These are phyloP conservation scores for Monarcha castaneiventris DNA, from an alignment of 2,113 vertebrate genomes.

Conservation along the genomic window DNA sequence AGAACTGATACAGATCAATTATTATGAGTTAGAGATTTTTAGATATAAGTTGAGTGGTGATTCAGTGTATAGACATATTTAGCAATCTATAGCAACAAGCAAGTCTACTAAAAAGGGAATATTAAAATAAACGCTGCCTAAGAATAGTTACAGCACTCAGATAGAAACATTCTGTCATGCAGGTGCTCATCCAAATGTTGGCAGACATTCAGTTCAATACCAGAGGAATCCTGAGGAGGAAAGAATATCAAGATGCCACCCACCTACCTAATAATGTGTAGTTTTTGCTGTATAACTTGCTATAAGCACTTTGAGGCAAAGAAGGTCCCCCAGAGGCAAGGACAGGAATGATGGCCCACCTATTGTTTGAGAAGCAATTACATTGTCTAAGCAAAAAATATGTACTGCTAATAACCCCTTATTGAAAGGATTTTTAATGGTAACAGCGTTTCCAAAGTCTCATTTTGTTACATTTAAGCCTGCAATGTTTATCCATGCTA, in stretches of 20 bases:
- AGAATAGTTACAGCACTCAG: not conserved
- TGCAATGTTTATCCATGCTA: fast-evolving
- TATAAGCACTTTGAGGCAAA: not conserved
- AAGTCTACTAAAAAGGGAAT: not conserved
- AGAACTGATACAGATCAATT: not conserved
- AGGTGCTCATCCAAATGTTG: constrained; percentile 18
- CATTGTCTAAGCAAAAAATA: not conserved
- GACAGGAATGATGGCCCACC: not conserved
- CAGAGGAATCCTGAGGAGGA: not conserved
- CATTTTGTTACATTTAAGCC: not conserved
- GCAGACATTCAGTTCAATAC: not conserved
- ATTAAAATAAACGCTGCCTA: not conserved
- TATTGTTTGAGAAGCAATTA: not conserved
- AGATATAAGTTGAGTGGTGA: not conserved
- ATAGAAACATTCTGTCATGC: not conserved
- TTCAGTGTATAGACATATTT: not conserved
- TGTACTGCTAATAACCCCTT: not conserved
- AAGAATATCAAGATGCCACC: not conserved
- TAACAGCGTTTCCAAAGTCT: not conserved
- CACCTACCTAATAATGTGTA: not conserved
- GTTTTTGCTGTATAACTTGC: not conserved
- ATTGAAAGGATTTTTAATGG: not conserved
- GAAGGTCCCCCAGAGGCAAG: not conserved
- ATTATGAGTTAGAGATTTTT: not conserved
- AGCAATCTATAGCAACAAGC: not conserved